A percentile compares a stretch with the other conserved stretches of the same genome.
Conservation (phyloP, 35 echinoderm and acorn worm species). For the Nesometra sesokonis region DNA sequence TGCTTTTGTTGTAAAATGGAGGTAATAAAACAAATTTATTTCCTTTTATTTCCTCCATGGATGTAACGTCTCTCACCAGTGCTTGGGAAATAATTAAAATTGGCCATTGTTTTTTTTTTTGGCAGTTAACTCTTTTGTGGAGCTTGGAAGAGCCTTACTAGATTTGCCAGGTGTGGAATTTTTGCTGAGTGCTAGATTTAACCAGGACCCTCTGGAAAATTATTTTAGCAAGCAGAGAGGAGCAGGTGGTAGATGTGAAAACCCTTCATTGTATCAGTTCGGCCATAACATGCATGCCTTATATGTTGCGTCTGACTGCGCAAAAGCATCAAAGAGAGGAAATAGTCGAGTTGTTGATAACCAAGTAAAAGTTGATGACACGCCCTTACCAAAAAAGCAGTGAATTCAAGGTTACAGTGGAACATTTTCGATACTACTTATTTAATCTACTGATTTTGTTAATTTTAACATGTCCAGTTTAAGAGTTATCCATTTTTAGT, state of each 20-base stretch:
- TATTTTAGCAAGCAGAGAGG: slow-evolving; percentile 7
- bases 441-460: too few relatives aligned
- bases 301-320: background rate
- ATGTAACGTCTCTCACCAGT: background rate
- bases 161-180: background rate
- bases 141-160: background rate
- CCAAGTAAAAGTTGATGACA: background rate
- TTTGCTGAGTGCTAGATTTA: background rate
- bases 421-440: too few relatives aligned
- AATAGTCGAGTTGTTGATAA: background rate
- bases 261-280: background rate
- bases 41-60: background rate
- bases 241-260: background rate
- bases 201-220: background rate
- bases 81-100: background rate
- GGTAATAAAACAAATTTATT: background rate
- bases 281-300: background rate
- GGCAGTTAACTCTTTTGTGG: background rate
- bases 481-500: too few relatives aligned
- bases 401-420: too few relatives aligned
- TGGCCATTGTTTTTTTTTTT: background rate
- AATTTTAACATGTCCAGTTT: too few relatives aligned
- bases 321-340: background rate
- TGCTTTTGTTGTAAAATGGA: too few relatives aligned
- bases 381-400: background rate